Evolutionary conservation across 92 coral and sea anemone genomes (phyloP).

Genomic region (Blastomussa wellsi): DNA sequence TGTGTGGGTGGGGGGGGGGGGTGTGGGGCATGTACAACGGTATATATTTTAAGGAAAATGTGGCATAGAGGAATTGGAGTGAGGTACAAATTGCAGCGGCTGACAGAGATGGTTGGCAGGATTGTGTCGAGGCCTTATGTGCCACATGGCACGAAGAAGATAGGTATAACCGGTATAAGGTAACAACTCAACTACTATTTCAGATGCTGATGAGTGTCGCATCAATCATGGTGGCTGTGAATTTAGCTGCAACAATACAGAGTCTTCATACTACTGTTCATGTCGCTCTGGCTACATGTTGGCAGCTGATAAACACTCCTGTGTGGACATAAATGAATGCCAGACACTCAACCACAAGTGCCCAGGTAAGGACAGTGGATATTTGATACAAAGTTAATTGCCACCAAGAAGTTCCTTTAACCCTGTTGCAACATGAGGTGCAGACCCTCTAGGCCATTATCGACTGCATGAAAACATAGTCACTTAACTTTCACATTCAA

Average conservation of each 20-base stretch:
- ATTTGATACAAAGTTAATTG: neutral
- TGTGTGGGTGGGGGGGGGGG: too few species aligned
- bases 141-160: too few species aligned
- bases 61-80: too few species aligned
- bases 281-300: constrained; percentile 67
- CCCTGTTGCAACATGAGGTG: neutral
- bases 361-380: constrained; percentile 42
- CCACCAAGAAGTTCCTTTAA: neutral
- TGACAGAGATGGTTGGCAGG: too few species aligned
- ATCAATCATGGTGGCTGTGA: constrained; percentile 73
- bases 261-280: constrained; percentile 66
- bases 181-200: neutral
- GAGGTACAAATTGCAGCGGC: too few species aligned
- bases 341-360: constrained; percentile 40
- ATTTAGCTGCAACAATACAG: constrained; percentile 72
- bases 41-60: too few species aligned
- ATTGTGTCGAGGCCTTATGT: too few species aligned
- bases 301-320: constrained; percentile 62
- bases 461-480: too few species aligned
- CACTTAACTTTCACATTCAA: too few species aligned
- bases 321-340: constrained; percentile 66
- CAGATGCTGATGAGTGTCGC: constrained; percentile 77
- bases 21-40: too few species aligned
- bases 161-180: too few species aligned
- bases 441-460: too few species aligned